Evolutionary conservation across 2,113 vertebrate genomes (phyloP).

Genomic region (Isichthys henryi): DNA sequence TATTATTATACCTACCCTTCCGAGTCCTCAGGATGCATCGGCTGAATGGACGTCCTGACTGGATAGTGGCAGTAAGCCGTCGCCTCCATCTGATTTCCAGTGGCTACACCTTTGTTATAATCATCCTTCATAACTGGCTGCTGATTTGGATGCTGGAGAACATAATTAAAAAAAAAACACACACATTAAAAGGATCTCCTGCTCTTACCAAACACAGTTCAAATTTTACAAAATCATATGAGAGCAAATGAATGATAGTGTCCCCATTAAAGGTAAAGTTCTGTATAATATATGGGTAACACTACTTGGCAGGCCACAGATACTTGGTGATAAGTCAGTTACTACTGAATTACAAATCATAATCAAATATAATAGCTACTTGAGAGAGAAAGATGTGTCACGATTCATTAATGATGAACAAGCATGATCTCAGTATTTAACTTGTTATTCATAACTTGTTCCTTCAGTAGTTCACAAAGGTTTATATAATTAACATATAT

Average conservation of each 20-base stretch:
- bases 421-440: neutral
- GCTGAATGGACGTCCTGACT: neutral
- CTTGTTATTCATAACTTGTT: neutral
- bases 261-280: neutral
- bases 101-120: neutral
- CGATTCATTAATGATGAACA: neutral
- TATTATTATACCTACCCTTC: neutral
- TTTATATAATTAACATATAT: neutral
- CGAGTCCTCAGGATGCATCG: neutral
- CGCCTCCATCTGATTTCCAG: neutral
- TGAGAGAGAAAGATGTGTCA: neutral
- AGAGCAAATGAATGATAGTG: neutral
- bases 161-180: neutral
- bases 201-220: neutral
- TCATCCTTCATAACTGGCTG: neutral
- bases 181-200: neutral
- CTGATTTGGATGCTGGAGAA: neutral
- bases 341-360: neutral
- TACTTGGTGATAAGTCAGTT: neutral
- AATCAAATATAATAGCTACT: neutral
- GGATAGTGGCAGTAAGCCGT: neutral
- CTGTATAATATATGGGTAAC: neutral
- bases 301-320: neutral
- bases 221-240: neutral
- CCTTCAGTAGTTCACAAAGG: neutral